These are phyloP conservation scores for Plutomurus gul DNA, from an alignment of 1,140 invertebrate species.

Conservation along the genomic window DNA sequence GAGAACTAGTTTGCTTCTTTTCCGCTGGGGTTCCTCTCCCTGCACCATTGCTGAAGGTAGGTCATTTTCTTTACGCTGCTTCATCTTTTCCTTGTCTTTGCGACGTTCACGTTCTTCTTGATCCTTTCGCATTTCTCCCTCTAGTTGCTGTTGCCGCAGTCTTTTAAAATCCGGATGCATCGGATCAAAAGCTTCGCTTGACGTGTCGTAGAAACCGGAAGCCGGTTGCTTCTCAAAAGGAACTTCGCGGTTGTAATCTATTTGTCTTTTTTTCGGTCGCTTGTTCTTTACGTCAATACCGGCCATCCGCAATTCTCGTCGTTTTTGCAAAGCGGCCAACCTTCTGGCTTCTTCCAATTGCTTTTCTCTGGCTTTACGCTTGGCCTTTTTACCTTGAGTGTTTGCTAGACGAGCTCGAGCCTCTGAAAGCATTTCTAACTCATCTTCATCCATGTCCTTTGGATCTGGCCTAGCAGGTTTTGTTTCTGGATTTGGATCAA, in stretches of 20 bases:
- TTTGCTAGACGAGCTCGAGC: slow-evolving; percentile 96
- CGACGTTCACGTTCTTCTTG: slow-evolving; percentile 85
- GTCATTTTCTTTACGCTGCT: slow-evolving; percentile 95
- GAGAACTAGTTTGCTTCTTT: slow-evolving; percentile 93
- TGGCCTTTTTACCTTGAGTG: slow-evolving; percentile 99
- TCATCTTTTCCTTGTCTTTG: slow-evolving; percentile 90
- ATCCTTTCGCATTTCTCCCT: slow-evolving; percentile 86
- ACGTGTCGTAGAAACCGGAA: slow-evolving; percentile 90
- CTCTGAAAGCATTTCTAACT: slow-evolving; percentile 98
- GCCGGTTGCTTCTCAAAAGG: slow-evolving; percentile 95
- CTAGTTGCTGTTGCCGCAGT: slow-evolving; percentile 88
- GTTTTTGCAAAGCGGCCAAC: slow-evolving; percentile 93
- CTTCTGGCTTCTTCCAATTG: slow-evolving; percentile 97
- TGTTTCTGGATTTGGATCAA: slow-evolving; percentile 99
- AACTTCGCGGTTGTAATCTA: slow-evolving; percentile 98
- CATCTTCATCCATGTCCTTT: slow-evolving; percentile 99
- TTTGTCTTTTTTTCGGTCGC: slow-evolving; percentile 78
- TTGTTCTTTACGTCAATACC: slow-evolving; percentile 84
- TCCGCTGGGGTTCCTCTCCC: slow-evolving; percentile 86
- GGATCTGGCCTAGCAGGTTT: slow-evolving; percentile 98
- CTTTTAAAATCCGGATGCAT: slow-evolving; percentile 85
- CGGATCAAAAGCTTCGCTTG: slow-evolving; percentile 84
- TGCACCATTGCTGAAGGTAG: slow-evolving; percentile 88
- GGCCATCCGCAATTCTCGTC: slow-evolving; percentile 92
- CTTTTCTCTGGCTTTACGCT: slow-evolving; percentile 97